A percentile compares a stretch with the other conserved stretches of the same genome.
Evolutionary conservation across 1,140 invertebrate species (phyloP).

Genomic region (Panonychus citri): DNA sequence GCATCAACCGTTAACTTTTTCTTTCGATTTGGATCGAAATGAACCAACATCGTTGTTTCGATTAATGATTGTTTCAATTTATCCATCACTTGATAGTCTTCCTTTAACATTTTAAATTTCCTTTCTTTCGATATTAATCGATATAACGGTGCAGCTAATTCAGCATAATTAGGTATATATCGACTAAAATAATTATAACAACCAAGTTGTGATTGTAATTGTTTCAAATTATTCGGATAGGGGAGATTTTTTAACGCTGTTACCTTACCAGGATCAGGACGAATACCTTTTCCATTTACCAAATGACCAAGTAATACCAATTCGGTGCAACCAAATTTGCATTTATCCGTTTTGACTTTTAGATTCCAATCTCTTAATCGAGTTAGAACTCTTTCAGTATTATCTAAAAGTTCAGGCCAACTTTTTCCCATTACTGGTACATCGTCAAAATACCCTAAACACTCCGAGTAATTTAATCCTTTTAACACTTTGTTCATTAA

Average conservation of each 20-base stretch:
- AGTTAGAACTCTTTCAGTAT: constrained; percentile 15
- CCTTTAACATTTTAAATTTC: neutral
- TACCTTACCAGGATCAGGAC: constrained; percentile 19
- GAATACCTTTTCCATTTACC: constrained; percentile 17
- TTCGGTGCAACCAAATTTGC: constrained; percentile 16
- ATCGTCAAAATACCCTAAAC: constrained; percentile 1
- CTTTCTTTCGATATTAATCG: constrained; percentile 11
- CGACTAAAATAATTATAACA: too few species aligned
- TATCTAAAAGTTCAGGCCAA: constrained; percentile 13
- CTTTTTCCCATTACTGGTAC: too few species aligned
- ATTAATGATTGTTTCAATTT: constrained; percentile 16
- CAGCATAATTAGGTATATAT: constrained; percentile 13
- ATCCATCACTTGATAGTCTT: neutral
- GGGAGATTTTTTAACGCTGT: constrained; percentile 15
- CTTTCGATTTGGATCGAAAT: neutral
- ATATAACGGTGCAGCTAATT: constrained; percentile 19
- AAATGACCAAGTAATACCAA: constrained; percentile 21
- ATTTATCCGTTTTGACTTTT: too few species aligned
- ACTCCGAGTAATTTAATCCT: neutral
- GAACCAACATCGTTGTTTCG: too few species aligned
- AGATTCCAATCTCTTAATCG: constrained; percentile 11
- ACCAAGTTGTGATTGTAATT: constrained; percentile 25
- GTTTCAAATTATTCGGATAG: constrained; percentile 16
- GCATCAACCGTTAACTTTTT: neutral
- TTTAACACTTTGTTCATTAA: neutral